A percentile compares a stretch with the other conserved stretches of the same genome.
These are phyloP conservation scores for Anastrepha obliqua DNA, from an alignment of 1,140 invertebrate species.

Conservation along the genomic window DNA sequence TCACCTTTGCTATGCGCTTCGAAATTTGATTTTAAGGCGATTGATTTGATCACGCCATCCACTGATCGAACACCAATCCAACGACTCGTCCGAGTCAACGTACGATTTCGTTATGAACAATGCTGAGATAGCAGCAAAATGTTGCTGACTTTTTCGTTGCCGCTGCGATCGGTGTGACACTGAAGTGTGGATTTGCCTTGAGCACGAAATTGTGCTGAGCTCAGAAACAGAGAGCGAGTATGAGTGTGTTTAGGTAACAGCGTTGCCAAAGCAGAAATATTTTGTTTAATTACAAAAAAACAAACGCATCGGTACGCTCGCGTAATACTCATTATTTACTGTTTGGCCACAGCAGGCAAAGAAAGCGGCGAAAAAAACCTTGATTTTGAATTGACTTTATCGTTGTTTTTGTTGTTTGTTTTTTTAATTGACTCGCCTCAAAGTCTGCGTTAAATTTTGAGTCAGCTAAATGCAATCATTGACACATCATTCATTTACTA, in stretches of 20 bases:
- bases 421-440: too few relatives aligned
- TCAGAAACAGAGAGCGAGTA: not conserved
- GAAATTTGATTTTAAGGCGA: conserved; percentile 11
- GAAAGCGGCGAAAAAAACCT: too few relatives aligned
- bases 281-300: not conserved
- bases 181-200: conserved; percentile 50
- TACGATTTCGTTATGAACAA: conserved; percentile 71
- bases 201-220: not conserved
- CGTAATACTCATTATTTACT: too few relatives aligned
- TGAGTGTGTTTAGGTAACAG: not conserved
- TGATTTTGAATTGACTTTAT: too few relatives aligned
- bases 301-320: not conserved
- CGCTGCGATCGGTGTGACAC: conserved; percentile 46
- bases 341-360: too few relatives aligned
- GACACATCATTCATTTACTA: too few relatives aligned
- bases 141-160: conserved; percentile 56
- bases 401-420: too few relatives aligned
- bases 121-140: conserved; percentile 54
- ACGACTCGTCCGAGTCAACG: conserved; percentile 67
- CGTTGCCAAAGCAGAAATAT: not conserved
- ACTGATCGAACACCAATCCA: conserved; percentile 52
- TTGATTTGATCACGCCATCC: conserved; percentile 46
- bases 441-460: too few relatives aligned
- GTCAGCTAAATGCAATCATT: too few relatives aligned
- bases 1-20: not conserved